Percentiles rank a stretch among this genome's conserved stretches.
Conservation (phyloP, 2,113 vertebrate species). For the Sitta europaea region DNA sequence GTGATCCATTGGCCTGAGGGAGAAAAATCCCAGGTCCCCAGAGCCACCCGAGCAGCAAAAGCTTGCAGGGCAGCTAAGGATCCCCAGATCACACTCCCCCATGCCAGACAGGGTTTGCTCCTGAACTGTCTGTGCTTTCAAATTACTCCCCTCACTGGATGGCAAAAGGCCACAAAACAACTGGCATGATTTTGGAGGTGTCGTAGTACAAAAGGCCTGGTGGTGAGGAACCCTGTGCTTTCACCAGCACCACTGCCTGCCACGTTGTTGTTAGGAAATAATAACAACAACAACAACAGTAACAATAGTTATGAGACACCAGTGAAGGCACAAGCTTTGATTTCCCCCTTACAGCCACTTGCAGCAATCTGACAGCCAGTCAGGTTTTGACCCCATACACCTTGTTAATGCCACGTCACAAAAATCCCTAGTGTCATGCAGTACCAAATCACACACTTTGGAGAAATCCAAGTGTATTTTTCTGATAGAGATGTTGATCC, state of each 20-base stretch:
- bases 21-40: background rate
- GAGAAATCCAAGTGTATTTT: background rate
- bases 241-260: background rate
- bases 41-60: background rate
- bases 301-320: background rate
- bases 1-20: background rate
- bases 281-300: background rate
- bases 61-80: background rate
- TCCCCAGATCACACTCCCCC: background rate
- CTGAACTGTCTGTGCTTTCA: background rate
- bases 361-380: accelerated
- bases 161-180: background rate
- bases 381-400: accelerated
- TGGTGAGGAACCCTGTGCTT: background rate
- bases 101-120: background rate
- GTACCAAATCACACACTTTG: background rate
- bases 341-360: accelerated
- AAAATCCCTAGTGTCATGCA: accelerated
- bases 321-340: background rate
- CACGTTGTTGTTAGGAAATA: background rate
- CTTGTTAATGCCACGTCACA: accelerated
- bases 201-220: background rate
- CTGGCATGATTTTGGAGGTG: accelerated
- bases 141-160: background rate
- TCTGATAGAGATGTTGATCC: background rate